These are phyloP conservation scores for Sceliomorpha sp. DNA, from an alignment of 2,888 invertebrate genomes.

Conservation along the genomic window DNA sequence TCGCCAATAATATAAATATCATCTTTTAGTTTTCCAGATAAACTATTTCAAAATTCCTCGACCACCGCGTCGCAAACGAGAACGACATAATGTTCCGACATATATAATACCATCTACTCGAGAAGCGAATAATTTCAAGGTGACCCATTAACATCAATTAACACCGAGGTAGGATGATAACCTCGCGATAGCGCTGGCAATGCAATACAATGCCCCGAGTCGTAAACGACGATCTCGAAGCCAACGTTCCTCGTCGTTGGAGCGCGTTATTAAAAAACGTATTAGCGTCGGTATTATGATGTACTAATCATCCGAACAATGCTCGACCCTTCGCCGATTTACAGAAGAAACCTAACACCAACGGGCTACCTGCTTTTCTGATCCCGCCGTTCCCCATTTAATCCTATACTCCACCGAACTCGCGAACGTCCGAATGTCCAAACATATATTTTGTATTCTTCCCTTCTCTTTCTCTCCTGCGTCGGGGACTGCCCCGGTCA, in stretches of 20 bases:
- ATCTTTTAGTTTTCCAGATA: too few species aligned
- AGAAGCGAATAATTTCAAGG: conserved; percentile 20
- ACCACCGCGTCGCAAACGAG: too few species aligned
- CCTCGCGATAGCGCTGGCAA: conserved; percentile 38
- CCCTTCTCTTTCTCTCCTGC: too few species aligned
- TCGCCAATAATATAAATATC: too few species aligned
- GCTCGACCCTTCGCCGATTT: conserved; percentile 57
- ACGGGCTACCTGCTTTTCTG: conserved; percentile 35
- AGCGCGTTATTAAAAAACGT: conserved; percentile 62
- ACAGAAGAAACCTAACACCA: conserved; percentile 43
- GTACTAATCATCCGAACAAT: conserved; percentile 66
- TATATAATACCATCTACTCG: conserved; percentile 2
- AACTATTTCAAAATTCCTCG: too few species aligned
- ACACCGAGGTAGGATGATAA: conserved; percentile 25
- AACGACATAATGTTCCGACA: too few species aligned
- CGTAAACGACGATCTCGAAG: conserved; percentile 49
- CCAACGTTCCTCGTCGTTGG: conserved; percentile 60
- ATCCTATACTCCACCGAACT: too few species aligned
- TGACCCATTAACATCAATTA: conserved; percentile 52
- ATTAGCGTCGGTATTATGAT: conserved; percentile 61
- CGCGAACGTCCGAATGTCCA: too few species aligned
- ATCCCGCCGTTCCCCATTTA: conserved; percentile 2
- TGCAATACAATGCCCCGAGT: conserved; percentile 14
- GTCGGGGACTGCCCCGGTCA: too few species aligned
- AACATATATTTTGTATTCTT: too few species aligned